These are phyloP conservation scores for Lucifuga dentata DNA, from an alignment of 2,113 vertebrate genomes.

Conservation along the genomic window DNA sequence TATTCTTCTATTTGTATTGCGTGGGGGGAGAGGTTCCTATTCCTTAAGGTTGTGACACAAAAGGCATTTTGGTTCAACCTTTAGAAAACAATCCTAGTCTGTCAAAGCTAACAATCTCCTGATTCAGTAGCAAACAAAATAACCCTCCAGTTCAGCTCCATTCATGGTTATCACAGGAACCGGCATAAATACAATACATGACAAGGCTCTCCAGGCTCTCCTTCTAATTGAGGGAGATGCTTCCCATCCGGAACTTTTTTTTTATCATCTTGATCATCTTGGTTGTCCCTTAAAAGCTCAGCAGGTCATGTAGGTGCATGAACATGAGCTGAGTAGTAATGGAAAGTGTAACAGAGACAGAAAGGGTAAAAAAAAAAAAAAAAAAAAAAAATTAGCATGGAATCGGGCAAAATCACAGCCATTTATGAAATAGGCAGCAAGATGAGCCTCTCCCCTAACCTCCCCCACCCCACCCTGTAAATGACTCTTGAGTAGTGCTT, in stretches of 20 bases:
- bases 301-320: conserved; percentile 42
- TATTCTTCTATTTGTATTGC: conserved; percentile 83
- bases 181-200: conserved; percentile 25
- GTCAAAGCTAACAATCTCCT: conserved; percentile 32
- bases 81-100: conserved; percentile 56
- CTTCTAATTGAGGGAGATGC: conserved; percentile 40
- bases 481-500: conserved; percentile 82
- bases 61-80: conserved; percentile 84
- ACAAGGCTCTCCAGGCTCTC: conserved; percentile 45
- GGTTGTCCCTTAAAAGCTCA: conserved; percentile 23
- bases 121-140: conserved; percentile 67
- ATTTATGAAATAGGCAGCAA: conserved; percentile 64
- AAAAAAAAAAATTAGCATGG: conserved; percentile 30
- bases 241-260: conserved; percentile 29
- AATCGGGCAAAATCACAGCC: conserved; percentile 50
- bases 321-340: conserved; percentile 19
- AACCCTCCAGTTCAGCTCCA: conserved; percentile 16
- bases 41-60: conserved; percentile 82
- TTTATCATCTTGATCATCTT: conserved; percentile 24
- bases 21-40: conserved; percentile 75
- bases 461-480: conserved; percentile 71
- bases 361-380: too few species aligned
- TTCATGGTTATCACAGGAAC: conserved; percentile 29
- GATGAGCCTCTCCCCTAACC: conserved; percentile 71
- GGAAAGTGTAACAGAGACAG: conserved; percentile 24